Conservation (phyloP, 2,888 invertebrate species). For the Drosophila cracens region DNA sequence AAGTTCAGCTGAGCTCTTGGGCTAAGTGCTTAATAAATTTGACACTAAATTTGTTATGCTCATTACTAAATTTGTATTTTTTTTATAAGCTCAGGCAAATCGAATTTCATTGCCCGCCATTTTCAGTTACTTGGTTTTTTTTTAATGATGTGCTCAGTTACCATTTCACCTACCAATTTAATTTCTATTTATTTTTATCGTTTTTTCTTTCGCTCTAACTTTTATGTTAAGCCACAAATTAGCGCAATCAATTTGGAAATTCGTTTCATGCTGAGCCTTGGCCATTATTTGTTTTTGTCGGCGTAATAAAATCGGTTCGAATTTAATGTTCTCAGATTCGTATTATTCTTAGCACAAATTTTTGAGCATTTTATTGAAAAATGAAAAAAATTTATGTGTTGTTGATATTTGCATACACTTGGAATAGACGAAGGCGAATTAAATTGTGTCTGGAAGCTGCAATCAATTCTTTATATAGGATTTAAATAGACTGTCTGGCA, state of each 20-base stretch:
- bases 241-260: conserved; percentile 69
- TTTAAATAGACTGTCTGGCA: conserved; percentile 31
- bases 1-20: not conserved
- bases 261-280: conserved; percentile 37
- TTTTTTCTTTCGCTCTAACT: not conserved
- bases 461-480: conserved; percentile 36
- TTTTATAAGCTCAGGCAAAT: conserved; percentile 1
- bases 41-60: conserved; percentile 2
- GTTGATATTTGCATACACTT: conserved; percentile 47
- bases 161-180: conserved; percentile 23
- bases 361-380: conserved; percentile 46
- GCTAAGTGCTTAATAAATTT: conserved; percentile 7
- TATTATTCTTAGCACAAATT: conserved; percentile 45
- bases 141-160: conserved; percentile 22
- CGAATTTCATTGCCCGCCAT: conserved; percentile 21
- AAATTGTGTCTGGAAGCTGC: conserved; percentile 37
- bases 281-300: conserved; percentile 21
- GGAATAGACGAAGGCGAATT: conserved; percentile 36
- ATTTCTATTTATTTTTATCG: conserved; percentile 22
- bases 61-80: not conserved
- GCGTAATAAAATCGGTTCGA: conserved; percentile 39
- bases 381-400: conserved; percentile 57
- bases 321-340: conserved; percentile 35
- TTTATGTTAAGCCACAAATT: conserved; percentile 56
- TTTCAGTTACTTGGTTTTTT: conserved; percentile 13